Base-by-base conservation (phyloP, 2,797 vertebrate genomes). In the Mus caroli region DNA sequence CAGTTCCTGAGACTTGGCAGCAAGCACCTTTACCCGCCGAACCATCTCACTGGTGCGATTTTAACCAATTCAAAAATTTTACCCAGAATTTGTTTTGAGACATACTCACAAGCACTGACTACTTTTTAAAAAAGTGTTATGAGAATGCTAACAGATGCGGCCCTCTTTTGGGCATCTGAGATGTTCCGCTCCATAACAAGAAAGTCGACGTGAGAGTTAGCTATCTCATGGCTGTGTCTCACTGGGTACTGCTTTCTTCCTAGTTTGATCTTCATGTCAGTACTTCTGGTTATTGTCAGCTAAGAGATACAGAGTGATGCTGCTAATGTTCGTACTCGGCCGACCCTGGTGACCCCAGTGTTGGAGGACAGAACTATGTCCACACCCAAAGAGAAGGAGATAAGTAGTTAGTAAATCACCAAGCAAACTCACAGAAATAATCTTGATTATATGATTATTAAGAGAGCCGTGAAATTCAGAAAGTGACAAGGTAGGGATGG, bases 11-110 rank as follows among this genome's bases (percentile, higher is more conserved):
- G 50, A 22, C 50, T 73, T 73, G 8, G 24, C 5, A n/a, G 22
- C 3, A 26, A 37, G 3, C 7, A 17, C 24, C 50, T 54, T 31
- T 73, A 19, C 24, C 85, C 52, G 17, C 52, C 1, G 7, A 71
- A 34, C 20, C 0, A 24, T 54, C 46, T 26, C 22, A 69, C 12
- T 11, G 10, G n/a, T 54, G 24, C 9, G 0, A 24, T 86, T 94
- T 88, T 93, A 82, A 86, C 22, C 43, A 80, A 7, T 91, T 91
- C 52, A 54, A 95, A 95, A 20, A 4, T 92, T 92, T 64, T 22
- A 62, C 67, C 2, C 26, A 75, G 22, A 56, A n/a, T 96, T 90
- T 94, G 37, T 37, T 79, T 90, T 92, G 52, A 54, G 40, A 34
- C 62, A 28, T 64, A 78, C 62, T 2, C 40, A 46, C 83, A 80